Conservation (phyloP, 2,113 vertebrate genomes). For the Sander vitreus region DNA sequence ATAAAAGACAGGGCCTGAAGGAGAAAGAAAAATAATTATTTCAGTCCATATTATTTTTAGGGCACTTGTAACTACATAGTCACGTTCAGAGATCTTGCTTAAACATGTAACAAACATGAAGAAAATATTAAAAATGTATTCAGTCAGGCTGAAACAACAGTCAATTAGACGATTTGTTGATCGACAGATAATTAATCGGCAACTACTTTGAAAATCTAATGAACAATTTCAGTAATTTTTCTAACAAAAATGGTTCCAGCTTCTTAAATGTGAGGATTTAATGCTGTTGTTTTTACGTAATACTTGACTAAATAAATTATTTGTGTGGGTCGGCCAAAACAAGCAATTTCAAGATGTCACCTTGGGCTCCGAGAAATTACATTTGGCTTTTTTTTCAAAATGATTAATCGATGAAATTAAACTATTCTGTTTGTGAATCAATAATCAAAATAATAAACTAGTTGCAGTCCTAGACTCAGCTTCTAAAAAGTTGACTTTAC, state of each 20-base stretch:
- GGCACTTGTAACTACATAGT: not conserved
- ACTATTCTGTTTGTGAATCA: no score
- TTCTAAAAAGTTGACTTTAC: not conserved
- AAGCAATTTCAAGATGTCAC: not conserved
- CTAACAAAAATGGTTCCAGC: not conserved
- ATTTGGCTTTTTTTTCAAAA: no score
- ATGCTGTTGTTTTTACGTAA: not conserved
- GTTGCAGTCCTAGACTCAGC: not conserved
- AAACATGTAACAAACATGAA: no score
- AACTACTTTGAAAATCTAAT: not conserved
- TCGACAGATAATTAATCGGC: not conserved
- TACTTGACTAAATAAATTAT: not conserved
- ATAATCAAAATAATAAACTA: not conserved
- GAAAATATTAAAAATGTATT: not conserved
- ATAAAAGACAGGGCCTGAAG: slow-evolving; percentile 94
- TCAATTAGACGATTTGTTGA: no score
- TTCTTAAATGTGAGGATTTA: not conserved
- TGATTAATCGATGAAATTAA: no score
- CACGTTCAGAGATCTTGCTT: not conserved
- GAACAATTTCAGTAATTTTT: not conserved
- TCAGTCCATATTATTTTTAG: not conserved
- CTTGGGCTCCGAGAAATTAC: not conserved
- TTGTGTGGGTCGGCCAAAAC: not conserved
- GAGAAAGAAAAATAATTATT: not conserved
- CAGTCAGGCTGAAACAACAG: not conserved